Base-by-base conservation (phyloP, 2,113 vertebrate species). In the Suricata suricatta region DNA sequence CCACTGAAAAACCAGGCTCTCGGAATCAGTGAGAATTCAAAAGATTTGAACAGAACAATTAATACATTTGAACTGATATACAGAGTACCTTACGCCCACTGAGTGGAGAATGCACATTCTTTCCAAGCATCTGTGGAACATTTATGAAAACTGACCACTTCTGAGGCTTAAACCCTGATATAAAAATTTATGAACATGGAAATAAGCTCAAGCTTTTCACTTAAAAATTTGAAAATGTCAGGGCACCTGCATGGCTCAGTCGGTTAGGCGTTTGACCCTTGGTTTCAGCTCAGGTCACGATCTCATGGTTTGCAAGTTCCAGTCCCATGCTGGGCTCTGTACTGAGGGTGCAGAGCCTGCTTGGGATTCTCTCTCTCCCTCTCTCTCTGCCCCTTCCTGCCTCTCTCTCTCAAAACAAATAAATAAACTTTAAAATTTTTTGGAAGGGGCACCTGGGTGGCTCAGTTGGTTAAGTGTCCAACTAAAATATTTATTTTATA, bases 131-230 rank as follows among this genome's bases (percentile, higher is more conserved):
- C 63, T 23, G 63, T 72, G 0, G 41, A 31, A 41, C 31, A 35
- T 82, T 97, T 93, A 82, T 47, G 64, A 97, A 97, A 95, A 93
- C 9, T 41, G 86, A 68, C 35, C 17, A 90, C 38, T 7, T 33
- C 5, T n/a, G 68, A 74, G 21, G 76, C 23, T 95, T 54, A 88
- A 94, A 79, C 15, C 2, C 68, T 80, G 44, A 90, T 38, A 72
- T 35, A 92, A 84, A 97, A 82, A 63, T 71, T 29, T 82, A 83
- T 41, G 31, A 94, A 91, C 21, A n/a, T 0, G 41, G 31, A 97
- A 82, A 97, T 19, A 77, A 50, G 16, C 35, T 89, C 4, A 79
- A 92, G n/a, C n/a, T 92, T 96, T 87, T 72, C 82, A 91, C 66
- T 88, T 77, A 86, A 90, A 82, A 96, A 72, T 8, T 47, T 69